Percentiles rank a stretch among this genome's conserved stretches.
Evolutionary conservation across 64 coral and sea anemone genomes (phyloP).

Genomic region (Stylophora pistillata): DNA sequence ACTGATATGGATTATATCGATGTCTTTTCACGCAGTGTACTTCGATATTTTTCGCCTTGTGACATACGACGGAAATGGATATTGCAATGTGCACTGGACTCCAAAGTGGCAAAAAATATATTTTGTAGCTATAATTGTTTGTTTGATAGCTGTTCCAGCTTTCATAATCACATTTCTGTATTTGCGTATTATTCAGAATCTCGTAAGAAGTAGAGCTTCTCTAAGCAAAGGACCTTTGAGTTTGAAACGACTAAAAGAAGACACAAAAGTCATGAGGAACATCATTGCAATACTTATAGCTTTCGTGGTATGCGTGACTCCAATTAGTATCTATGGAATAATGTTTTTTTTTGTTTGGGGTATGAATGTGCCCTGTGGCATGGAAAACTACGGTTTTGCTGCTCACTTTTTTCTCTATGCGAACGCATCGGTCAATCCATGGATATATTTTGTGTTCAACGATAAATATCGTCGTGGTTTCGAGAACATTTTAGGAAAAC

Average conservation of each 20-base stretch:
- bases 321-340: neutral
- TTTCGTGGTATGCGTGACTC: neutral
- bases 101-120: neutral
- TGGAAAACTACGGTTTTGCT: neutral
- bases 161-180: neutral
- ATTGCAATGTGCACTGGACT: neutral
- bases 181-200: neutral
- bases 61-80: neutral
- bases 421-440: neutral
- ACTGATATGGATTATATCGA: neutral
- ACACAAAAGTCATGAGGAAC: neutral
- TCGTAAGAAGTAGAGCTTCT: neutral
- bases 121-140: neutral
- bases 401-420: neutral
- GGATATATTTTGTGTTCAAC: neutral
- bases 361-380: neutral
- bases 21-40: neutral
- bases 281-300: neutral
- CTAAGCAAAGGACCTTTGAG: neutral
- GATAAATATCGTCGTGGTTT: neutral
- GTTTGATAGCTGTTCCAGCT: neutral
- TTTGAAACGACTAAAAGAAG: neutral
- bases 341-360: constrained; percentile 1
- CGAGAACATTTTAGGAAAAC: neutral
- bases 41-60: neutral